These are phyloP conservation scores for Sphecodes monilicornis DNA, from an alignment of 2,888 invertebrate species.

Conservation along the genomic window DNA sequence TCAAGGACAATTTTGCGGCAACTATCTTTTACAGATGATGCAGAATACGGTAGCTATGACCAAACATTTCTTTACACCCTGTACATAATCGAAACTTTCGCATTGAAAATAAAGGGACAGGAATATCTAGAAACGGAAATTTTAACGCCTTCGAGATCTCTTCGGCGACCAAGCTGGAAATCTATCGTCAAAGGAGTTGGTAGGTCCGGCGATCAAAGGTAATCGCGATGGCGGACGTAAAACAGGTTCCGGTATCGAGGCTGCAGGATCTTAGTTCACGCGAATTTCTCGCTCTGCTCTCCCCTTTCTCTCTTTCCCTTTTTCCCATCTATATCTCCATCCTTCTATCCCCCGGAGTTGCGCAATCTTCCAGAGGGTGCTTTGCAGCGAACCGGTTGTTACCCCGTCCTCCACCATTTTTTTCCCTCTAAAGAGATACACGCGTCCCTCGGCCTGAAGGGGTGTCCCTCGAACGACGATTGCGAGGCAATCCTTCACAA, in stretches of 20 bases:
- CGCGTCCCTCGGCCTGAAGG: slow-evolving; percentile 8
- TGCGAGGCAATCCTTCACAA: neutral
- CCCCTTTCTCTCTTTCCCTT: slow-evolving; percentile 1
- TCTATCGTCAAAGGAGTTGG: neutral
- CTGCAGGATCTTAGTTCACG: slow-evolving; percentile 28
- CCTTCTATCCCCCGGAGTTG: slow-evolving; percentile 43
- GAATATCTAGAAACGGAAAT: neutral
- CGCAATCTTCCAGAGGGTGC: slow-evolving; percentile 53
- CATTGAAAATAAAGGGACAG: neutral
- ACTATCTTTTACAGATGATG: too few relatives aligned
- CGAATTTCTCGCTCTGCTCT: slow-evolving; percentile 19
- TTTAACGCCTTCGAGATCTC: neutral
- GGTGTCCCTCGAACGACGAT: neutral
- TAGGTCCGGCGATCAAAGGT: slow-evolving; percentile 20
- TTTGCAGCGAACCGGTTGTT: slow-evolving; percentile 34
- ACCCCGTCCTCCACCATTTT: neutral
- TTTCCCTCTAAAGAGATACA: slow-evolving; percentile 10
- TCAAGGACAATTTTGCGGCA: too few relatives aligned
- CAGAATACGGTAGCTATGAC: too few relatives aligned
- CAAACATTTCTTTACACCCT: too few relatives aligned
- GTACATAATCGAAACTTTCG: too few relatives aligned
- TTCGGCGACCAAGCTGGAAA: neutral
- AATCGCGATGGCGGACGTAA: slow-evolving; percentile 44
- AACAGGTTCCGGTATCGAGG: slow-evolving; percentile 28
- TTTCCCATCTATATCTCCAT: neutral